Evolutionary conservation across 1,140 invertebrate genomes (phyloP).

Genomic region (Marisa cornuarietis): DNA sequence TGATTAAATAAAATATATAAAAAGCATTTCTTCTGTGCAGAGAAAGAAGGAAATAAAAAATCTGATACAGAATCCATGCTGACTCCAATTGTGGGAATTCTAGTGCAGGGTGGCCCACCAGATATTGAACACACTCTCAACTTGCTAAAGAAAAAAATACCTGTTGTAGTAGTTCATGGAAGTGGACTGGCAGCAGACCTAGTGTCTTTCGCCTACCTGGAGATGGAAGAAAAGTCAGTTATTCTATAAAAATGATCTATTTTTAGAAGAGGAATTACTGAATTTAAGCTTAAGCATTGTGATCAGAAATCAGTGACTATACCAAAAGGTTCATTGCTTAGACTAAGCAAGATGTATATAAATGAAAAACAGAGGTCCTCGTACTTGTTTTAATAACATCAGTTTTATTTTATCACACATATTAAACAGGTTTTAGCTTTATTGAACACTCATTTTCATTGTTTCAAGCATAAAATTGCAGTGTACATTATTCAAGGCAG

Average conservation of each 20-base stretch:
- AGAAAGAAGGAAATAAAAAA: neutral
- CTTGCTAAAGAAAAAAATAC: slow-evolving; percentile 64
- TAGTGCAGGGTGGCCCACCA: slow-evolving; percentile 64
- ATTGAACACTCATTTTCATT: too few relatives aligned
- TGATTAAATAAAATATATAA: too few relatives aligned
- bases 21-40: neutral
- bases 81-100: slow-evolving; percentile 65
- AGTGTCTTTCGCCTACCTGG: slow-evolving; percentile 63
- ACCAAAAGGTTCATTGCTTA: too few relatives aligned
- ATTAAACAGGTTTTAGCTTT: too few relatives aligned
- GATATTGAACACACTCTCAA: slow-evolving; percentile 61
- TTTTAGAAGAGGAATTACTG: neutral
- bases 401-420: too few relatives aligned
- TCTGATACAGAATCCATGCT: slow-evolving; percentile 9
- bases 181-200: slow-evolving; percentile 66
- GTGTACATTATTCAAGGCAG: too few relatives aligned
- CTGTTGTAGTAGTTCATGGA: slow-evolving; percentile 65
- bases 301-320: too few relatives aligned
- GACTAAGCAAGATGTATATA: too few relatives aligned
- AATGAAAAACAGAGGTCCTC: too few relatives aligned
- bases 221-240: slow-evolving; percentile 62
- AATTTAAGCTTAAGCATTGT: too few relatives aligned
- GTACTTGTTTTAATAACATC: too few relatives aligned
- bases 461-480: too few relatives aligned
- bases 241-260: neutral